Conservation (phyloP, 2,888 invertebrate species). For the Hypolimnas misippus region DNA sequence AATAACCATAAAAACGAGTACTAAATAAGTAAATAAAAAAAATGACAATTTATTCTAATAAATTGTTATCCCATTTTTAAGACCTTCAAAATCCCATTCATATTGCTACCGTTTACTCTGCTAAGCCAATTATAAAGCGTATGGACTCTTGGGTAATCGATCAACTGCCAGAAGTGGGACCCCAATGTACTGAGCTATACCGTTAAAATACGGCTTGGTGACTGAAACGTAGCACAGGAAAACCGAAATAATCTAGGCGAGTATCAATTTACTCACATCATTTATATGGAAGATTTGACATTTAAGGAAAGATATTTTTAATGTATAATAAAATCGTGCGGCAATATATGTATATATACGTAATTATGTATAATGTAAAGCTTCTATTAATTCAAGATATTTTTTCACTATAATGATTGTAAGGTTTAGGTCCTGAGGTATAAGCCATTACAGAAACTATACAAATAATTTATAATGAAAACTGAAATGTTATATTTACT, state of each 20-base stretch:
- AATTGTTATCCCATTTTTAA: not conserved
- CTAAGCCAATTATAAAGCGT: conserved; percentile 22
- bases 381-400: too few species aligned
- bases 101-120: not conserved
- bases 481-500: too few species aligned
- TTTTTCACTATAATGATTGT: too few species aligned
- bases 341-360: too few species aligned
- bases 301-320: not conserved
- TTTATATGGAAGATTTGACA: not conserved
- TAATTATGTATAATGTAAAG: too few species aligned
- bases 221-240: not conserved
- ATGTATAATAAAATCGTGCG: too few species aligned
- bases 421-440: too few species aligned
- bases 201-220: not conserved
- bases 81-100: not conserved
- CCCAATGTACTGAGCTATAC: not conserved
- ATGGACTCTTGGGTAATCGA: conserved; percentile 14
- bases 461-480: too few species aligned
- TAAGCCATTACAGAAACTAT: too few species aligned
- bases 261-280: not conserved
- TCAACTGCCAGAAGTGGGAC: conserved; percentile 9
- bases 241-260: not conserved
- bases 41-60: too few species aligned
- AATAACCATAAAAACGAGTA: too few species aligned
- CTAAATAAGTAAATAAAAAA: too few species aligned